Evolutionary conservation across 2,797 vertebrate species (phyloP).

Genomic region (Monodelphis domestica): DNA sequence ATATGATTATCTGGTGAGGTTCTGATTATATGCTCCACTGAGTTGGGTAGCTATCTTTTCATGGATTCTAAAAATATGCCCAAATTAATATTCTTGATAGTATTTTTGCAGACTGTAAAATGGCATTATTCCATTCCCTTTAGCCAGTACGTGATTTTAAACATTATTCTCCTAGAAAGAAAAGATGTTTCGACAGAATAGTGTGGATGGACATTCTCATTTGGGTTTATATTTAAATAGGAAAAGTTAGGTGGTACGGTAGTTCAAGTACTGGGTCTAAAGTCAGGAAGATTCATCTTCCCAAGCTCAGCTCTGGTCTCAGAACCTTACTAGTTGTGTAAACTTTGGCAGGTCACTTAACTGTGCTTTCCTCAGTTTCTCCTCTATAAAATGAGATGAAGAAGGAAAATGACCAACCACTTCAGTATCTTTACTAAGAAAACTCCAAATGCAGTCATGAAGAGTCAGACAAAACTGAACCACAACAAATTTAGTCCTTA

Average conservation of each 20-base stretch:
- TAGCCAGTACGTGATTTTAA: conserved; percentile 26
- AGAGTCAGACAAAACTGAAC: too few species aligned
- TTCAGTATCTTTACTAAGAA: too few species aligned
- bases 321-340: too few species aligned
- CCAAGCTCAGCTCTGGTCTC: too few species aligned
- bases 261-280: too few species aligned
- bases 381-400: too few species aligned
- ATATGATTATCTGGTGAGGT: not conserved
- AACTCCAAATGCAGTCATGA: too few species aligned
- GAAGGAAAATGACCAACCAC: too few species aligned
- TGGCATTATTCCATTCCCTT: not conserved
- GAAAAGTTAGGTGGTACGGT: too few species aligned
- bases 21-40: not conserved
- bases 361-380: too few species aligned
- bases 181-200: not conserved
- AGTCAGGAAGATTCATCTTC: too few species aligned
- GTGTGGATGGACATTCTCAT: not conserved
- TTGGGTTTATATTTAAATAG: not conserved
- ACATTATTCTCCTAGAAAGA: not conserved
- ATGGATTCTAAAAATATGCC: conserved; percentile 65
- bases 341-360: too few species aligned
- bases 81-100: conserved; percentile 39
- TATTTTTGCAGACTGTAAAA: conserved; percentile 21
- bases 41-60: not conserved
- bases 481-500: not conserved